Conservation (phyloP, 2,113 vertebrate species). For the Mastomys coucha region DNA sequence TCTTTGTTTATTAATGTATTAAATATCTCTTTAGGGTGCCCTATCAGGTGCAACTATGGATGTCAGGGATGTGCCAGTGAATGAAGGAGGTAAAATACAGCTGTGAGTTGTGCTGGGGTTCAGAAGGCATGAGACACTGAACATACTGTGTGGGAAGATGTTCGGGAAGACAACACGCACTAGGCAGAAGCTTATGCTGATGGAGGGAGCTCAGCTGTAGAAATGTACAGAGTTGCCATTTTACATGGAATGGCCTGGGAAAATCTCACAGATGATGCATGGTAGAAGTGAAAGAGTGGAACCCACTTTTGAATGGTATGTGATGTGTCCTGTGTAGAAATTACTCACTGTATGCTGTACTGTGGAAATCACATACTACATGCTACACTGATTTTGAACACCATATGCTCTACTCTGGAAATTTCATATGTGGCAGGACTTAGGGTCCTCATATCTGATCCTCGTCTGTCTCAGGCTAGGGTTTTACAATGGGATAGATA, state of each 20-base stretch:
- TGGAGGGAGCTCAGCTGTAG: not conserved
- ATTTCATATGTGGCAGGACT: not conserved
- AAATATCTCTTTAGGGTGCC: not conserved
- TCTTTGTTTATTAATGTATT: constrained; percentile 15
- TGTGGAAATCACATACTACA: not conserved
- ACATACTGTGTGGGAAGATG: accelerated
- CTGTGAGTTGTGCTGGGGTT: not conserved
- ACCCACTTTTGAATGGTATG: accelerated
- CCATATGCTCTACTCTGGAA: not conserved
- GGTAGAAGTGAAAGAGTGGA: accelerated
- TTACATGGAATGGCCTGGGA: not conserved
- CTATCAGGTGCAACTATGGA: not conserved
- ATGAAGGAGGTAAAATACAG: not conserved
- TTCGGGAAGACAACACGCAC: not conserved
- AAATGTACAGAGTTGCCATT: accelerated
- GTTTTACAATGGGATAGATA: not conserved
- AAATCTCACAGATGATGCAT: not conserved
- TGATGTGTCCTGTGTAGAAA: not conserved
- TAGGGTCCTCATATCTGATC: not conserved
- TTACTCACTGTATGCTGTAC: not conserved
- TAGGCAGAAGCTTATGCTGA: not conserved
- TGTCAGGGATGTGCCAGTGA: not conserved
- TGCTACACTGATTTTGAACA: not conserved
- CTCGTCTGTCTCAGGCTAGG: not conserved
- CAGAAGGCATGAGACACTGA: too few relatives aligned